These are phyloP conservation scores for Ophiodon elongatus DNA, from an alignment of 2,113 vertebrate species.

Conservation along the genomic window DNA sequence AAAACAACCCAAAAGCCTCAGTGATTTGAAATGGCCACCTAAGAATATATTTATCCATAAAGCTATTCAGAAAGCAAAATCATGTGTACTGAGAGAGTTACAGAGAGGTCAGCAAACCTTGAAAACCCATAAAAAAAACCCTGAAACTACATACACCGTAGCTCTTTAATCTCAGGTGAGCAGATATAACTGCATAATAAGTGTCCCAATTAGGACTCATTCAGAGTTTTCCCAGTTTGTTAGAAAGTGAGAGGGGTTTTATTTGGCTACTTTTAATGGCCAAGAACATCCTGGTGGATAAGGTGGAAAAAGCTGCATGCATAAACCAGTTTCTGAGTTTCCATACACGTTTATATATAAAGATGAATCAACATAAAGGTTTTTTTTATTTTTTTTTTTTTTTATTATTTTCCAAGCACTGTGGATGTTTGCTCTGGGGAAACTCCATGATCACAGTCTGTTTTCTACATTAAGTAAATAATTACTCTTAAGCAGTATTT, in stretches of 20 bases:
- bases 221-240: constrained; percentile 25
- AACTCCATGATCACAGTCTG: background rate
- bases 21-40: background rate
- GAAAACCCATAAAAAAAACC: constrained; percentile 4
- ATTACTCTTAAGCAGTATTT: constrained; percentile 1
- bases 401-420: too few species aligned
- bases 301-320: background rate
- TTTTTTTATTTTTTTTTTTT: too few species aligned
- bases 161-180: constrained; percentile 28
- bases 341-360: background rate
- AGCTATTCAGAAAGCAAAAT: background rate
- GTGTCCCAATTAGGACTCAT: constrained; percentile 43
- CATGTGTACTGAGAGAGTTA: background rate
- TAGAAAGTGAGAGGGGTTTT: background rate
- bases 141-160: constrained; percentile 6
- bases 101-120: background rate
- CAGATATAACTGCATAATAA: constrained; percentile 13
- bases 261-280: constrained; percentile 31
- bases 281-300: background rate
- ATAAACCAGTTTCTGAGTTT: constrained; percentile 9
- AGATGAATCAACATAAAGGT: background rate
- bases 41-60: background rate
- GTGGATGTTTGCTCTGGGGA: background rate
- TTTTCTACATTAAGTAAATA: constrained; percentile 17
- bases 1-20: constrained; percentile 7